Evolutionary conservation across 1,140 invertebrate genomes (phyloP), one percentile per base, ranked within the genome.

Genomic region (Camponotus vicinus): DNA sequence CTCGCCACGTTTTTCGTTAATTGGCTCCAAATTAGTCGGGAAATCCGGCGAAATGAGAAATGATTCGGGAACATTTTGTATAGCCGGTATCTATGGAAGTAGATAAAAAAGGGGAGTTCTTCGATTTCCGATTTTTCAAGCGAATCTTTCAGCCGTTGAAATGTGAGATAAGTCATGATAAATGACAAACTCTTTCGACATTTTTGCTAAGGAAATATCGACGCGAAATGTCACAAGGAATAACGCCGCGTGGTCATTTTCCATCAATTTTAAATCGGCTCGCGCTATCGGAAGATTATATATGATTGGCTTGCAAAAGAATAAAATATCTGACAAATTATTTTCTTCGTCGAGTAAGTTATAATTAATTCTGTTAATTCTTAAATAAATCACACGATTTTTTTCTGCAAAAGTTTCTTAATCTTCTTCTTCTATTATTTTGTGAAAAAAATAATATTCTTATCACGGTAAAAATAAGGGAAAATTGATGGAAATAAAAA

Each of bases 201-300:
- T 67, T 79, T n/a, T 32, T 42, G 76, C 13, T 67, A 57, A 63
- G 55, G 37, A 77, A 57, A 32, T 77, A 77, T 77, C 57, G 73
- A 77, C 55, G 18, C 21, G 21, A 75, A 75, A 77, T 63, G 55
- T 77, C 73, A 57, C 57, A 63, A 32, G 15, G n/a, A 77, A 42
- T 63, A 63, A 42, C 73, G 57, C 21, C 37, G 18, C 55, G 32
- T 55, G 57, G 21, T 27, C 37, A 63, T 21, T 63, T 63, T 77
- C 55, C 73, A 27, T 9, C 21, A 77, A 63, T 63, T 77, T 18
- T 42, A 63, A 40, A 37, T 63, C 73, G 40, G 8, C 37, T 52
- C 34, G 37, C 13, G 8, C n/a, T 77, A n/a, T 42, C 59, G 42
- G 2, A 32, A 63, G n/a, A 15, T 42, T 32, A 77, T 76, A 40